A percentile compares a stretch with the other conserved stretches of the same genome.
phyloP scores from a whole-genome alignment of 2,113 vertebrate species.

The Osmerus mordax region DNA sequence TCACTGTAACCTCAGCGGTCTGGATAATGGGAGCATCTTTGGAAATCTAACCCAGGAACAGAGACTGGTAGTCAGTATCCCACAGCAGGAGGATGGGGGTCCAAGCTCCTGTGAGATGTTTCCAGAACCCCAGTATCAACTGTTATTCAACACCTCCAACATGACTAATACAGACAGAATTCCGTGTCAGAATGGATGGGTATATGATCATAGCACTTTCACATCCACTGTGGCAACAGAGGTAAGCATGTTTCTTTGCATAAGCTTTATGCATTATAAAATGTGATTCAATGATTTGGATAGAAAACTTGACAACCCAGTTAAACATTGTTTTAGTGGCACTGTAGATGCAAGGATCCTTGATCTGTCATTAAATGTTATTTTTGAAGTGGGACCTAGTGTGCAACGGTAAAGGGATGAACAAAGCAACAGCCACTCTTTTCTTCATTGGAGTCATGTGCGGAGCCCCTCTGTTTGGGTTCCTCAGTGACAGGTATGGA shows the following conservation, averaged over 20 bases:
- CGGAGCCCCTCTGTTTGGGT: constrained; percentile 80
- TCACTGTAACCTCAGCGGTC: constrained; percentile 70
- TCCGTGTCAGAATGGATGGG: constrained; percentile 80
- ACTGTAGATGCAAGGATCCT: too few relatives aligned
- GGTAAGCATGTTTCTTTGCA: constrained; percentile 63
- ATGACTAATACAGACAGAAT: constrained; percentile 39
- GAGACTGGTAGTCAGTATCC: constrained; percentile 69
- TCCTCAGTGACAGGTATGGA: constrained; percentile 82
- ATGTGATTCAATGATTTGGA: too few relatives aligned
- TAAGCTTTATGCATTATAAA: too few relatives aligned
- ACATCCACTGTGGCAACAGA: constrained; percentile 80
- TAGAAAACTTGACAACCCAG: too few relatives aligned
- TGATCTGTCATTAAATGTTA: neutral
- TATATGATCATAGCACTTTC: constrained; percentile 78
- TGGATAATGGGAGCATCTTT: constrained; percentile 59
- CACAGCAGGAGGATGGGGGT: constrained; percentile 66
- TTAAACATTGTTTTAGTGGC: too few relatives aligned
- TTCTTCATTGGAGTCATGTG: constrained; percentile 83
- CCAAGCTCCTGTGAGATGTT: constrained; percentile 80
- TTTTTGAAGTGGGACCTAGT: constrained; percentile 85
- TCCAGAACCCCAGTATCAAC: constrained; percentile 70
- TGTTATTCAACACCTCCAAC: constrained; percentile 70
- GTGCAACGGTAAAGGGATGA: constrained; percentile 80
- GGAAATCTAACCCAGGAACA: constrained; percentile 71
- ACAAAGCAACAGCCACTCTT: constrained; percentile 75